Evolutionary conservation across 2,113 vertebrate species (phyloP), one percentile per base, ranked within the genome.

Genomic region (Dendropsophus ebraccatus): DNA sequence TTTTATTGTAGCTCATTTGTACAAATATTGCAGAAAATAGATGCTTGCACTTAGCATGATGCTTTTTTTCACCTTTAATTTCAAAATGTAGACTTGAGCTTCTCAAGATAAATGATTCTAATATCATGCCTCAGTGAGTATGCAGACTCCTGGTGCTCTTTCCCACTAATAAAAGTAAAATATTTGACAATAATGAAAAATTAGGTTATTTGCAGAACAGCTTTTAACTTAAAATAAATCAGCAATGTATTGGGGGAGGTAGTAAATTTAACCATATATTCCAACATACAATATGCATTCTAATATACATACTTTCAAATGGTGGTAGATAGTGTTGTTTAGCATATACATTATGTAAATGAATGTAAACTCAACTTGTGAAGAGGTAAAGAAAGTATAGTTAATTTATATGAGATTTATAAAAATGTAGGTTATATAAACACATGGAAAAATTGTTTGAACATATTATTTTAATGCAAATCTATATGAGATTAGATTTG

Each of bases 31-130:
- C 41, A 54, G 47, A 54, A 84, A 91, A 88, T 17, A 62, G 4
- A 60, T 88, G 0, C 52, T 77, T 32, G 73, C 81, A 87, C 88
- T 89, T 73, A 70, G 65, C 52, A 28, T 9, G 2, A 82, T 81
- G 41, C 1, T 88, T 28, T 90, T 19, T 82, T 80, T 88, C 65
- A 37, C 84, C 82, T 80, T 74, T 58, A 41, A 50, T 88, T 91
- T 89, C 90, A 83, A 88, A 91, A 86, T 88, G 14, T n/a, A 69
- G 88, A 88, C 88, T 65, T 82, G 25, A 74, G n/a, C 49, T 87
- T 1, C 52, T 90, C 84, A 91, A 90, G 88, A 87, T 90, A 90
- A 85, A 86, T 91, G 52, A 88, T 90, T 93, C 87, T 89, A 89
- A 83, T 91, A 77, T 89, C 84, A 87, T 88, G 79, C 69, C 69